Base-by-base conservation (phyloP, 2,113 vertebrate species). In the Eudyptes chrysolophus region DNA sequence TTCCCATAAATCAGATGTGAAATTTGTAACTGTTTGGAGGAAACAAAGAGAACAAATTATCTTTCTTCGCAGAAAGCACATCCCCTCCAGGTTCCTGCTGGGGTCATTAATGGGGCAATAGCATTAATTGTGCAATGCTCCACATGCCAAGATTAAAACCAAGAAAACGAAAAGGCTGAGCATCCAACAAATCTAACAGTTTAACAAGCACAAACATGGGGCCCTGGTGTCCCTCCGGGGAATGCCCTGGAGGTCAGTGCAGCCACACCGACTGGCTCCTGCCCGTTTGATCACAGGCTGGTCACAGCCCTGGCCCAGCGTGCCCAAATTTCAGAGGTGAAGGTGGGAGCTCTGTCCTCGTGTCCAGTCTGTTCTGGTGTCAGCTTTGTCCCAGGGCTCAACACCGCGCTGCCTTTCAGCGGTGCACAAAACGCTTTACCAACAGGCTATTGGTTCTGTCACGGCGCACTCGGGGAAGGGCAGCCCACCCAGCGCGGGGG, bases 401-500 rank as follows among this genome's bases (percentile, higher is more conserved):
- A 13, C 10, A 4, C 52, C 2, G 6, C 3, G 18, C 58, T 44
- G 78, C 68, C 55, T 4, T 25, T 52, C 13, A 5, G 21, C 8
- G 16, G 26, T 2, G 52, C 72, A 29, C 44, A 20, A 16, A 44
- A 1, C 11, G 2, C 58, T 13, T 13, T 3, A 4, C 51, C 75
- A n/a, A 1, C n/a, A 6, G 22, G n/a, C n/a, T 34, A 2, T 5
- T 15, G 10, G 2, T 14, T 42, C 51, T 40, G 42, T 1, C 52
- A 2, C 0, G 3, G 82, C 48, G 9, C 26, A 14, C 48, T 0
- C 2, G 2, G 42, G 18, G 64, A 54, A 5, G 77, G 7, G 3
- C 70, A 20, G 27, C 62, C 26, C 49, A 8, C 51, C 30, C 27
- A 4, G n/a, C 0, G 0, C 49, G 10, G 44, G 48, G 40, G 11